Evolutionary conservation across 2,888 invertebrate genomes (phyloP).

Genomic region (Eristalis intricaria): DNA sequence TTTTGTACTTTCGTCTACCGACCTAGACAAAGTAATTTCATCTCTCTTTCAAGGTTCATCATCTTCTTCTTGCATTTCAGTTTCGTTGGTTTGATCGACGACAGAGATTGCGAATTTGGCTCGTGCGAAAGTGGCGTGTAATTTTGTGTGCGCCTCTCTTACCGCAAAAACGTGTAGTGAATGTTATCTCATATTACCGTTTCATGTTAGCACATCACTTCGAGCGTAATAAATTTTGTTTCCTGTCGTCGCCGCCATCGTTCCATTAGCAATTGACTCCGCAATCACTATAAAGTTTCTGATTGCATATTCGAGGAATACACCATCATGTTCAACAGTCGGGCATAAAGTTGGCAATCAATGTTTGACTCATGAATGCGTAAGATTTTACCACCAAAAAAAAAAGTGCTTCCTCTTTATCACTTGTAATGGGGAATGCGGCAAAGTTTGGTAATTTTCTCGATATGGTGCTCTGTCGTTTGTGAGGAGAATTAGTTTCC

Average conservation of each 20-base stretch:
- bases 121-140: not conserved
- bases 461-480: too few relatives aligned
- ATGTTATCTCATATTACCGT: not conserved
- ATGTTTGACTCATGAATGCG: not conserved
- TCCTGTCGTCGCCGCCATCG: not conserved
- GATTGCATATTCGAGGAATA: not conserved
- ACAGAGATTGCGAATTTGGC: not conserved
- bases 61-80: not conserved
- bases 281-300: not conserved
- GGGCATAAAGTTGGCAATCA: not conserved
- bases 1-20: not conserved
- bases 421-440: not conserved
- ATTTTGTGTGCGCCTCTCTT: not conserved
- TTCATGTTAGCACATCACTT: not conserved
- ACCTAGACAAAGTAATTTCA: not conserved
- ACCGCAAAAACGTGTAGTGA: not conserved
- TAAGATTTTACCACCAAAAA: not conserved
- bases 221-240: not conserved
- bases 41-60: not conserved
- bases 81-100: not conserved
- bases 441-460: not conserved
- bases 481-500: too few relatives aligned
- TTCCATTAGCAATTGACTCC: not conserved
- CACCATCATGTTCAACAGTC: not conserved
- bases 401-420: not conserved